Evolutionary conservation across 2,888 invertebrate genomes (phyloP).

Genomic region (Melinaea marsaeus): DNA sequence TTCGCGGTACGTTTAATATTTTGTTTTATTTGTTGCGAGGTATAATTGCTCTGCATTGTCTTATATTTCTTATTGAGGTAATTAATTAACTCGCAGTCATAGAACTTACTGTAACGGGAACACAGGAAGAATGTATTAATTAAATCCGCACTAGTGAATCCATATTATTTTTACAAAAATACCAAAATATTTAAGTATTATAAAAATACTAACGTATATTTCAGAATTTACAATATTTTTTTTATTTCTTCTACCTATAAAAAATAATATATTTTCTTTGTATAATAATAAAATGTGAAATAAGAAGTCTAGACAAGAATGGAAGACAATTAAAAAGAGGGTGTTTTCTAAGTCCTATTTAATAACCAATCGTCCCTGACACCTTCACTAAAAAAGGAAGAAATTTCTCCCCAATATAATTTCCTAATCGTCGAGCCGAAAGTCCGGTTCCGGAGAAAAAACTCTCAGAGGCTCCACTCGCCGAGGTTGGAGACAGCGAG

Average conservation of each 20-base stretch:
- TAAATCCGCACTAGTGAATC: too few species aligned
- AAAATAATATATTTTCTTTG: too few species aligned
- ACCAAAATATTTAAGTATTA: too few species aligned
- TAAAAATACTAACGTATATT: too few species aligned
- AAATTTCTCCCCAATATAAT: constrained; percentile 68
- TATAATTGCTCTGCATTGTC: constrained; percentile 26
- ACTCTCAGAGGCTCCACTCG: constrained; percentile 58
- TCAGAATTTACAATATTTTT: too few species aligned
- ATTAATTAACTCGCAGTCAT: neutral
- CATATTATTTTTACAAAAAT: too few species aligned
- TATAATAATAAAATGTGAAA: neutral
- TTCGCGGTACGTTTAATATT: constrained; percentile 35
- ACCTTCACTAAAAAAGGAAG: constrained; percentile 60
- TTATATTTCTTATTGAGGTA: constrained; percentile 19
- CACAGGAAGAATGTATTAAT: neutral
- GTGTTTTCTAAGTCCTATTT: constrained; percentile 65
- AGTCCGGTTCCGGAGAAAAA: constrained; percentile 71
- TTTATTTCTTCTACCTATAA: too few species aligned
- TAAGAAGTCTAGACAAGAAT: constrained; percentile 37
- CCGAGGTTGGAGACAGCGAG: constrained; percentile 53
- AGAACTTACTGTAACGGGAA: neutral
- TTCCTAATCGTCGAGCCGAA: constrained; percentile 73
- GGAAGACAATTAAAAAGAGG: constrained; percentile 59
- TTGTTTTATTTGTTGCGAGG: constrained; percentile 26
- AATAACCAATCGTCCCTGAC: constrained; percentile 71